Base-by-base conservation (phyloP, 1,140 invertebrate genomes). In the Frieseomelitta varia region DNA sequence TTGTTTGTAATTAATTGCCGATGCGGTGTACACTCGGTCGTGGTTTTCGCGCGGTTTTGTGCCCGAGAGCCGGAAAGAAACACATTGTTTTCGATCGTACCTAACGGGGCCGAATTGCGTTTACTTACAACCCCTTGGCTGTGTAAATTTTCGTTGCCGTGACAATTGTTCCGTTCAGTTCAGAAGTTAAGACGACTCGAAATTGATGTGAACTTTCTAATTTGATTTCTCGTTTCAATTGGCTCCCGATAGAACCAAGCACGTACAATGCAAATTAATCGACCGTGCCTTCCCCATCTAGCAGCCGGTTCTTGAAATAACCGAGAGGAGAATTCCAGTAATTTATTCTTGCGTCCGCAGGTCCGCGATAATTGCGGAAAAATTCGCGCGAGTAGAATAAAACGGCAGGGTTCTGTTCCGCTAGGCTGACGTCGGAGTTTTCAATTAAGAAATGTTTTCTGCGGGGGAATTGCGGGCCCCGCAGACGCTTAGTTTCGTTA, bases 391-490 rank as follows among this genome's bases (percentile, higher is more conserved):
- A 27, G n/a, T 14, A 11, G n/a, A 51, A 79, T 56, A 53, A 61
- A 71, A 78, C 19, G 47, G 34, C 65, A 47, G 51, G 19, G 39
- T 30, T 30, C 14, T 6, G 55, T 71, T 69, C 14, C 56, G 76
- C 19, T 63, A 63, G 53, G 61, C 81, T 51, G 53, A 11, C 67
- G 24, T 27, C 30, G 67, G 39, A 55, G 76, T 84, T 84, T 84
- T 84, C 81, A 84, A 83, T 83, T 83, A 83, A 84, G 75, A 84
- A 84, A 72, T 84, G 67, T 79, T 84, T 79, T 72, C 76, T 76
- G 30, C 56, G 55, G 39, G 47, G 39, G 81, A 84, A 84, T 79
- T 63, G 67, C 74, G n/a, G 17, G 12, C 55, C 39, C 39, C n/a
- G 53, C 24, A 24, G 81, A 61, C 71, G 81, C 53, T 83, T 84